Evolutionary conservation across 2,797 vertebrate species (phyloP).

Genomic region (Buceros bicornis): DNA sequence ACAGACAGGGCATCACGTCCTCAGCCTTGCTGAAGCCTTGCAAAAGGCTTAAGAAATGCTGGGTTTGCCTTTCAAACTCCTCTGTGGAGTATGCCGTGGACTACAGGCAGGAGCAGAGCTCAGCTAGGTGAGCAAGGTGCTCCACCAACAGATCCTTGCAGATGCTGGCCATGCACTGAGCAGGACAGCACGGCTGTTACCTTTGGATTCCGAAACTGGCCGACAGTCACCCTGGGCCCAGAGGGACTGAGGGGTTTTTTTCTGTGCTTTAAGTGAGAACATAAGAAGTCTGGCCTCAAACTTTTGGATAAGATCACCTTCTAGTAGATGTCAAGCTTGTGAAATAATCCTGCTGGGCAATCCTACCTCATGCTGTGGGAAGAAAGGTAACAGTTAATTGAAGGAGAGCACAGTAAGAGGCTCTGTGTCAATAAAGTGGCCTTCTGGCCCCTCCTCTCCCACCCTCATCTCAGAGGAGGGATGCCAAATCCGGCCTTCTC

Average conservation of each 20-base stretch:
- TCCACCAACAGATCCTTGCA: neutral
- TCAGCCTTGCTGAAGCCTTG: neutral
- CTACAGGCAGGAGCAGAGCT: neutral
- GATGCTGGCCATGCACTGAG: fast-evolving
- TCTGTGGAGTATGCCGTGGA: neutral
- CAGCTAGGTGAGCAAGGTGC: neutral
- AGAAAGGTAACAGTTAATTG: neutral
- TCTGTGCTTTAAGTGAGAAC: neutral
- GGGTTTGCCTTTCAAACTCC: neutral
- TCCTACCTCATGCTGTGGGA: neutral
- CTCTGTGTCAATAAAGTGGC: neutral
- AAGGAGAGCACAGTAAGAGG: neutral
- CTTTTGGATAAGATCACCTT: neutral
- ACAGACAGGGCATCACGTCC: neutral
- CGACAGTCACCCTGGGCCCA: neutral
- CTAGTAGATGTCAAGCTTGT: neutral
- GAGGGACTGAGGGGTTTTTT: neutral
- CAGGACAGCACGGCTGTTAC: neutral
- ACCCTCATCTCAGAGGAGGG: neutral
- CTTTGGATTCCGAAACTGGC: neutral
- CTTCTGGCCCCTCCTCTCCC: neutral
- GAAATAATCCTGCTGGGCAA: neutral
- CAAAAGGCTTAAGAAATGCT: neutral
- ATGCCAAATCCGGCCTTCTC: neutral
- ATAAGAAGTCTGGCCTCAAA: neutral